Base-by-base conservation (phyloP, 2,113 vertebrate genomes). In the Onychostoma macrolepis region DNA sequence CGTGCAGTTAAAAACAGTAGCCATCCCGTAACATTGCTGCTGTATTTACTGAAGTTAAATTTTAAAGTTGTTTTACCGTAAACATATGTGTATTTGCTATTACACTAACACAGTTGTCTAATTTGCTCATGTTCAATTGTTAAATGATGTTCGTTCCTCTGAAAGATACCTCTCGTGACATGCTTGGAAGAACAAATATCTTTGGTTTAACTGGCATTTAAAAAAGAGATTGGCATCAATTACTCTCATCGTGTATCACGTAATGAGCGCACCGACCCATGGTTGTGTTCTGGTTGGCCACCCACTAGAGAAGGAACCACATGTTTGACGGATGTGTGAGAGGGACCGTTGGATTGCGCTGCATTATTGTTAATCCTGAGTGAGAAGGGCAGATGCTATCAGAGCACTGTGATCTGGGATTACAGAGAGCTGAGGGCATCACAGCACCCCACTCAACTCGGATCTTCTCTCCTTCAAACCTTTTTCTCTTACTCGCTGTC, bases 381-480 rank as follows among this genome's bases (percentile, higher is more conserved):
- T 88, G 91, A 85, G 91, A 92, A 90, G 84, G 89, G 85, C 91
- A 91, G 92, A 90, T 86, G 89, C 91, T 90, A 91, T 91, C 90
- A 61, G 83, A 91, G 87, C 88, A 86, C 90, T 92, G 89, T 92
- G 92, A 94, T 93, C 91, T 90, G 86, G 91, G 93, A 94, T 93
- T 93, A 92, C 80, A 84, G 85, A 79, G 86, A 88, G 89, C 88
- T 89, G 72, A 65, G 83, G 83, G 84, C 84, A 80, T 80, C 41
- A 76, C 85, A 85, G 90, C 85, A 83, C 87, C 83, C 89, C 90
- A 89, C 85, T 63, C 67, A 63, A 43, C 85, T 71, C 19, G 13
- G 82, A 84, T 84, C 67, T 84, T 56, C 67, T 56, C 30, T 74
- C 67, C 67, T 84, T 50, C 30, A 81, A 81, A 30, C 58, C 38